Evolutionary conservation across 53 echinoderm and acorn worm species (phyloP), one percentile per base, ranked within the genome.

Genomic region (Temnopleurus reevesii): DNA sequence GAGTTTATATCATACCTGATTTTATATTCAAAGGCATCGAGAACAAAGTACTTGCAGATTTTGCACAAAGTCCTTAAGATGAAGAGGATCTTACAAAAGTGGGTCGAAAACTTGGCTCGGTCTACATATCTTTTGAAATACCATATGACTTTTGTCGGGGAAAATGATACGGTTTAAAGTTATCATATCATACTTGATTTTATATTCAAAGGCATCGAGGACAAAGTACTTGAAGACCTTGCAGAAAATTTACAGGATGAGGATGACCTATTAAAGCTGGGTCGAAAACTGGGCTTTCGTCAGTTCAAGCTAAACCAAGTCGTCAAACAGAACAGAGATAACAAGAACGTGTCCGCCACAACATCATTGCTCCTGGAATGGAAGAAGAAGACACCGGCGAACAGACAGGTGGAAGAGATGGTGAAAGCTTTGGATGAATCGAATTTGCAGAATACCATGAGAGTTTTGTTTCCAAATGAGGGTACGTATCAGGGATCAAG

Each of bases 351-450:
- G 36, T 71, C 41, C 13, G n/a, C 41, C n/a, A 41, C 71, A 36
- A 71, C 41, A 0, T 71, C 71, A 8, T n/a, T 71, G 41, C 23
- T 71, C 6, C 41, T 71, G 8, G 41, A 18, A 1, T 71, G 71
- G 71, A 71, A 71, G 71, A n/a, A 71, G 41, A 71, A 71, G 21
- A 71, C 71, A 1, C 41, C 71, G n/a, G n/a, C 71, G 41, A 41
- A 7, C 41, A 71, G 41, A 21, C 41, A 71, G 41, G 27, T 71
- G 5, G 19, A 19, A 2, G 23, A 4, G 71, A 71, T 71, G 71
- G 71, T 71, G 7, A 71, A 71, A 23, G 71, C 41, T 21, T 23
- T 71, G 38, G 71, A 36, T 8, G 2, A 71, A 23, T 71, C 71
- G 3, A 41, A 5, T 71, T n/a, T 71, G 21, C 36, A 71, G 41